phyloP scores from a whole-genome alignment of 2,797 vertebrate species.

The Muscicapa striata region DNA sequence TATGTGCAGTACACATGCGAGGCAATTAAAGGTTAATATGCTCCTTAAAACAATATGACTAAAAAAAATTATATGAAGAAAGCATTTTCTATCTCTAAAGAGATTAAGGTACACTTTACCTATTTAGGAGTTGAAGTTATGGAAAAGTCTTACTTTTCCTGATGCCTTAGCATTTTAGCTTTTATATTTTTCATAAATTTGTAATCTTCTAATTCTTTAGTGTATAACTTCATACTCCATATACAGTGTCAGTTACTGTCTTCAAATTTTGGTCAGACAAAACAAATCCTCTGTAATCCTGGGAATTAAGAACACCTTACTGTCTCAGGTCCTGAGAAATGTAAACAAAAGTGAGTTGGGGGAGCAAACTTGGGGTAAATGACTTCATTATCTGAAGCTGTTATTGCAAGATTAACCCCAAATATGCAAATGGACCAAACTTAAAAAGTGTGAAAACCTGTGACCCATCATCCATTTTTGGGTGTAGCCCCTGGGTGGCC shows the following conservation, averaged over 20 bases:
- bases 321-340: background rate
- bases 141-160: constrained; percentile 4
- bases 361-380: background rate
- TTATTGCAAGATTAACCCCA: background rate
- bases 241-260: background rate
- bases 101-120: background rate
- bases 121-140: background rate
- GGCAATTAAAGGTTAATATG: background rate
- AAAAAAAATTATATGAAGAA: background rate
- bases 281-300: background rate
- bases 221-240: background rate
- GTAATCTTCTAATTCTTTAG: background rate
- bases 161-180: background rate
- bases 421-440: background rate
- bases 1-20: background rate
- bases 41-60: background rate
- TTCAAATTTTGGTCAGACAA: background rate
- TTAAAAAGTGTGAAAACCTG: fast-evolving
- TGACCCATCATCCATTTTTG: background rate
- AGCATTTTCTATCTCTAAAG: background rate
- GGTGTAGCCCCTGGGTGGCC: too few species aligned
- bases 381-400: background rate
- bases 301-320: background rate
- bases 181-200: background rate
- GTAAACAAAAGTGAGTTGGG: background rate